Evolutionary conservation across 2,888 invertebrate species (phyloP), one percentile per base, ranked within the genome.

Genomic region (Anthrax anthrax): DNA sequence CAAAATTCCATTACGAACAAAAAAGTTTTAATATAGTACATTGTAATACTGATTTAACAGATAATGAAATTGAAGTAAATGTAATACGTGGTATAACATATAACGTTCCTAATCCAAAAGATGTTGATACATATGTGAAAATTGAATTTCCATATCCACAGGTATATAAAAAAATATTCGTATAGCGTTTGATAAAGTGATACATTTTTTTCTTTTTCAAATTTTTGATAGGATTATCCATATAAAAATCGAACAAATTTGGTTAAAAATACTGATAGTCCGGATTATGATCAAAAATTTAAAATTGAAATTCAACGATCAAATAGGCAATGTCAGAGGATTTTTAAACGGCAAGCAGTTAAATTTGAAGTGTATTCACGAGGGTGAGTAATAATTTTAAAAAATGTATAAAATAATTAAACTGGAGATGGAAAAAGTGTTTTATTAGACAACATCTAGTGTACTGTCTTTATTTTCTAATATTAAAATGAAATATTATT

Each of bases 1-100:
- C 95, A 0, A 84, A 84, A 60, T 96, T 94, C 67, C 95, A 92
- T 66, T 96, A 94, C 64, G 95, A 96, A 70, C 81, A 76, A 16
- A 82, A 84, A 58, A 84, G 78, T 56, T 94, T 95, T 65, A 80
- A 91, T 2, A 81, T 95, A 55, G 87, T 96, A 42, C 87, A 90
- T 74, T 90, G 89, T 69, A 89, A 88, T 63, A 88, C 91, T n/a
- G 95, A 96, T 61, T 73, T 96, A 51, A 84, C 80, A 39, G 94
- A 92, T 63, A 86, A 84, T 67, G 92, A 94, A 60, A 69, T 95
- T 56, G 91, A 95, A 71, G 70, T 96, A 54, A 78, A 77, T 18
- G 77, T 95, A 51, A 75, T 91, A 2, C 78, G 90, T 56, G 95
- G 95, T 42, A 80, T 94, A 50, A 87, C 87, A 56, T 91, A 86